phyloP scores from a whole-genome alignment of 2,888 invertebrate species.

The Spodoptera exigua region DNA sequence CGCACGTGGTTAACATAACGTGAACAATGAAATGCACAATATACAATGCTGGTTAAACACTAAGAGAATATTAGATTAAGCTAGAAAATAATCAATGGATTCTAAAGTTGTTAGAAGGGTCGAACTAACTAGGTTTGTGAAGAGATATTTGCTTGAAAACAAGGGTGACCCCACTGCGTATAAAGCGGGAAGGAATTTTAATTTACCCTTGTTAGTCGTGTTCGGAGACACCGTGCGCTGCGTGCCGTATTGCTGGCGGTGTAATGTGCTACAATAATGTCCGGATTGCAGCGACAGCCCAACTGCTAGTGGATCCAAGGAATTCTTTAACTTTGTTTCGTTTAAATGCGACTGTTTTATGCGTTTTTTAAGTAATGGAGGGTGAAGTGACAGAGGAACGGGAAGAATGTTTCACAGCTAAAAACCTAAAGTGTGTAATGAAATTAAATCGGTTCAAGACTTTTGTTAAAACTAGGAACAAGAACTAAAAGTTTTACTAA shows the following conservation, averaged over 20 bases:
- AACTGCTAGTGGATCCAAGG: constrained; percentile 36
- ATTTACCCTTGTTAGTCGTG: constrained; percentile 81
- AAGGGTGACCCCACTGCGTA: constrained; percentile 69
- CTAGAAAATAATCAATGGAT: constrained; percentile 15
- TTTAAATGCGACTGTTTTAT: constrained; percentile 41
- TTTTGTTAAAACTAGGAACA: neutral
- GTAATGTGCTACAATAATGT: constrained; percentile 63
- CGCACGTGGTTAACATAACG: constrained; percentile 31
- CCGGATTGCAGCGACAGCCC: constrained; percentile 44
- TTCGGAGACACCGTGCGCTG: constrained; percentile 60
- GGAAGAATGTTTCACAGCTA: constrained; percentile 5
- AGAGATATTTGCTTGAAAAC: constrained; percentile 52
- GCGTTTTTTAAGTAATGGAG: constrained; percentile 37
- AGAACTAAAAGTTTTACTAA: neutral
- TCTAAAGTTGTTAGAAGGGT: neutral
- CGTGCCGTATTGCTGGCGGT: constrained; percentile 55
- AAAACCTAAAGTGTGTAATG: neutral
- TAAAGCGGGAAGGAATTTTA: constrained; percentile 81
- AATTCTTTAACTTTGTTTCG: constrained; percentile 54
- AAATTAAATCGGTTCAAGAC: neutral
- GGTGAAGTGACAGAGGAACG: constrained; percentile 26
- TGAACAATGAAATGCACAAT: neutral
- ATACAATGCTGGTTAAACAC: constrained; percentile 22
- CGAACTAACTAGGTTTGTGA: constrained; percentile 19
- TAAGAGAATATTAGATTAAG: neutral